Conservation (phyloP, 2,888 invertebrate genomes). For the Parapristionchus giblindavisi region DNA sequence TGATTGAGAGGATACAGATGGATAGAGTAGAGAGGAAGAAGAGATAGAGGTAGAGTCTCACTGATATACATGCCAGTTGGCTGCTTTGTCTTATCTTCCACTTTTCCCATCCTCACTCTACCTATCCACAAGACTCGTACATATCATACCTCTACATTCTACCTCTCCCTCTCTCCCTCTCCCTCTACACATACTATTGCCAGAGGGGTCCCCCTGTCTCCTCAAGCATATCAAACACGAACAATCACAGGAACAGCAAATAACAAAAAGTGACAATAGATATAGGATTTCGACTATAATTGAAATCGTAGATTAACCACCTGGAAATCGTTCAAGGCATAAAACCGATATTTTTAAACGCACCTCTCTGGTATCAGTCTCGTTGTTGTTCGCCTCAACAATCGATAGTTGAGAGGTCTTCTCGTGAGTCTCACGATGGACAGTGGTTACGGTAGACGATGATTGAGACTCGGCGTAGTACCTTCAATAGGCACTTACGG, state of each 20-base stretch:
- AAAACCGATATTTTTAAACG: no score
- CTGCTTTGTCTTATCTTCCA: neutral
- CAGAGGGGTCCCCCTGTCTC: conserved; percentile 35
- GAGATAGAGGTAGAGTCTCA: neutral
- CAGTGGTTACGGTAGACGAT: no score
- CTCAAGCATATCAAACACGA: conserved; percentile 37
- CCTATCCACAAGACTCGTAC: conserved; percentile 11
- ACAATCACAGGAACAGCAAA: neutral
- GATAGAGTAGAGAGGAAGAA: neutral
- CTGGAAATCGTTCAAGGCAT: no score
- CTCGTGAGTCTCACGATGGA: no score
- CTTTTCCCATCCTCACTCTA: neutral
- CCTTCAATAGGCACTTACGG: neutral
- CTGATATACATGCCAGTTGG: conserved; percentile 18
- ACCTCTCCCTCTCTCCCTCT: conserved; percentile 31
- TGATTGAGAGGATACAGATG: conserved; percentile 5
- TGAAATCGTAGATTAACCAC: no score
- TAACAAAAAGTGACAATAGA: neutral
- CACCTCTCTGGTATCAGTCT: conserved; percentile 10
- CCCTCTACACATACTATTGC: neutral
- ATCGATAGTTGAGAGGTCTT: neutral
- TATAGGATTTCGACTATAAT: no score
- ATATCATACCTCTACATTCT: neutral
- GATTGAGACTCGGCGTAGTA: conserved; percentile 6
- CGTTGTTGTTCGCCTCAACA: conserved; percentile 29